These are phyloP conservation scores for Orchestes rusci DNA, from an alignment of 2,888 invertebrate genomes.

Conservation along the genomic window DNA sequence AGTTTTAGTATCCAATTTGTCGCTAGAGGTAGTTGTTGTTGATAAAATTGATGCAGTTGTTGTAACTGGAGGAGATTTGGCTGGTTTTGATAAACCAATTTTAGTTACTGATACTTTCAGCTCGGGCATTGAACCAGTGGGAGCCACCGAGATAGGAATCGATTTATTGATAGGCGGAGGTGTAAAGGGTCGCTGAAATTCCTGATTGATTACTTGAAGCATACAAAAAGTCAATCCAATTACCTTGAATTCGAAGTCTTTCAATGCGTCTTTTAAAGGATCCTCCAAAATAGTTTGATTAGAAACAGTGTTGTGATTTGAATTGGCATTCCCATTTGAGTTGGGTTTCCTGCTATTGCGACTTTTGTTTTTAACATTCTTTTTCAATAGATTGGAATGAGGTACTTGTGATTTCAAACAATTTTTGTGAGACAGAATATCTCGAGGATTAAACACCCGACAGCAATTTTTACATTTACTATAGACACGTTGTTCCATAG, in stretches of 20 bases:
- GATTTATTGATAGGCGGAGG: constrained; percentile 20
- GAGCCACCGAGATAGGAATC: constrained; percentile 5
- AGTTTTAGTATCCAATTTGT: constrained; percentile 24
- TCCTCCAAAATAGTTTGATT: not conserved
- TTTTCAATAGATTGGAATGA: constrained; percentile 30
- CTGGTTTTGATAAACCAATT: constrained; percentile 26
- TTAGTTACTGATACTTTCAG: constrained; percentile 26
- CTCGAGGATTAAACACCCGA: constrained; percentile 33
- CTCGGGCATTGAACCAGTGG: constrained; percentile 21
- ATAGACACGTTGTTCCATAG: constrained; percentile 38
- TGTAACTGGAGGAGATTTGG: constrained; percentile 24
- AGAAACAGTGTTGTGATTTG: not conserved
- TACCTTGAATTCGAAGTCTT: constrained; percentile 33
- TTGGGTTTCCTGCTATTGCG: constrained; percentile 11
- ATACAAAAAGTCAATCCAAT: not conserved
- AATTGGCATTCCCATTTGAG: constrained; percentile 5
- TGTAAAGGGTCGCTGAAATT: constrained; percentile 26
- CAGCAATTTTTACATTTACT: constrained; percentile 38
- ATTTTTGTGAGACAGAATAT: constrained; percentile 29
- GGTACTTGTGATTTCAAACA: constrained; percentile 31
- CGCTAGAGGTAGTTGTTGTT: constrained; percentile 20
- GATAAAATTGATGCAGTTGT: constrained; percentile 17
- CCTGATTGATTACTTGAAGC: not conserved
- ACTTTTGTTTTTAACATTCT: constrained; percentile 35
- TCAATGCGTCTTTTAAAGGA: constrained; percentile 8